Base-by-base conservation (phyloP, 2,113 vertebrate species). In the Daphoenositta chrysoptera region DNA sequence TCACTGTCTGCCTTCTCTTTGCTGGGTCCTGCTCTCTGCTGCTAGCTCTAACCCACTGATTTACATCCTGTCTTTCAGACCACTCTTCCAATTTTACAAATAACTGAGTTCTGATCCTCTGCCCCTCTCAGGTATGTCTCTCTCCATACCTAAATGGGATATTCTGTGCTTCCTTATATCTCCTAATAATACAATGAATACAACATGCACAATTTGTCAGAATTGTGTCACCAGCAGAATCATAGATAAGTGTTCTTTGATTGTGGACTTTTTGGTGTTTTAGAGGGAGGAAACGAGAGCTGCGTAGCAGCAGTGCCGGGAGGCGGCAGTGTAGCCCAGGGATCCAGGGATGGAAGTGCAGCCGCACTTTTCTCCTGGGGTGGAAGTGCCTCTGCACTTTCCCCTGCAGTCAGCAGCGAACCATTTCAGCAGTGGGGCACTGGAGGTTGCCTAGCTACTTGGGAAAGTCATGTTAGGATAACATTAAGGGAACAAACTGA, bases 361-460 rank as follows among this genome's bases (percentile, higher is more conserved):
- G 8, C 56, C 24, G 3, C 22, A 0, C 19, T 35, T 30, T 13
- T 12, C 42, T 28, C 7, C 37, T 2, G 33, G 16, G 14, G 0
- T 26, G 47, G 50, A 8, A 31, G 39, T 1, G 24, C 17, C 40
- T 10, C 50, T 18, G 45, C 18, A 0, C 28, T 50, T n/a, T 16
- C 27, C 35, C 21, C 42, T 26, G 33, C 44, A 1, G 2, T 26
- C 27, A 4, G 15, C 0, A 72, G 70, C 6, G 11, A 48, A 4
- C 13, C 7, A 0, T 39, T 37, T 16, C 10, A 48, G 60, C 92
- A 35, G 23, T 1, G 40, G 39, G 71, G 13, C 60, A 0, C 66
- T 31, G 75, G n/a, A 33, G 72, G 79, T 75, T 95, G 94, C 90
- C 75, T 76, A 7, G 66, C 78, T 89, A 85, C 96, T 77, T 28